phyloP scores from a whole-genome alignment of 2,888 invertebrate species.

The Adelognathus sp. region DNA sequence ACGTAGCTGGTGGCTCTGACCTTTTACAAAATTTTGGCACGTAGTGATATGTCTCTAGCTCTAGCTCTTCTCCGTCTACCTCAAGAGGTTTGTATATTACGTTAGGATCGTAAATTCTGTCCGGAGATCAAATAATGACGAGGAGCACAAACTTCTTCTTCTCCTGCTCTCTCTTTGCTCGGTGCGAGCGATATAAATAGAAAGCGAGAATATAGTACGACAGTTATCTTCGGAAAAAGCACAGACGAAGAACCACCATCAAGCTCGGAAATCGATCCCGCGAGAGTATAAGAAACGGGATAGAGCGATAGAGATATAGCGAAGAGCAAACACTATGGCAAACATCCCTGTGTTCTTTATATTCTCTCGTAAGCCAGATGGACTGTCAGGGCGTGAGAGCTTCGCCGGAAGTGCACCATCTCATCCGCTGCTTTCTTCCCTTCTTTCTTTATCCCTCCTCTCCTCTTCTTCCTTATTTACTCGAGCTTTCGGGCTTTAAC shows the following conservation, averaged over 20 bases:
- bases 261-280: constrained; percentile 29
- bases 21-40: neutral
- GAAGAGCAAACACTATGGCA: constrained; percentile 27
- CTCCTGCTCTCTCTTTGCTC: neutral
- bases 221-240: constrained; percentile 7
- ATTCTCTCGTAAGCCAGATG: constrained; percentile 30
- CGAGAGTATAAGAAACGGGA: neutral
- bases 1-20: neutral
- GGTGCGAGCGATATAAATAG: neutral
- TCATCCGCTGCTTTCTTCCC: neutral
- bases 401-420: constrained; percentile 17
- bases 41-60: neutral
- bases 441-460: neutral
- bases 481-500: constrained; percentile 9
- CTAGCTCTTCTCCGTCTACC: neutral
- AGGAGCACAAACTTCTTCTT: neutral
- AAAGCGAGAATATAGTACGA: neutral
- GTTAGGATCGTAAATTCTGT: neutral
- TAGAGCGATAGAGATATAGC: no score
- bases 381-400: constrained; percentile 21
- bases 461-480: neutral
- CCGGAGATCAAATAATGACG: constrained; percentile 13
- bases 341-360: neutral
- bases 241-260: neutral
- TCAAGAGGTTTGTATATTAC: neutral